These are phyloP conservation scores for Syrmaticus mikado DNA, from an alignment of 2,113 vertebrate genomes.

Conservation along the genomic window DNA sequence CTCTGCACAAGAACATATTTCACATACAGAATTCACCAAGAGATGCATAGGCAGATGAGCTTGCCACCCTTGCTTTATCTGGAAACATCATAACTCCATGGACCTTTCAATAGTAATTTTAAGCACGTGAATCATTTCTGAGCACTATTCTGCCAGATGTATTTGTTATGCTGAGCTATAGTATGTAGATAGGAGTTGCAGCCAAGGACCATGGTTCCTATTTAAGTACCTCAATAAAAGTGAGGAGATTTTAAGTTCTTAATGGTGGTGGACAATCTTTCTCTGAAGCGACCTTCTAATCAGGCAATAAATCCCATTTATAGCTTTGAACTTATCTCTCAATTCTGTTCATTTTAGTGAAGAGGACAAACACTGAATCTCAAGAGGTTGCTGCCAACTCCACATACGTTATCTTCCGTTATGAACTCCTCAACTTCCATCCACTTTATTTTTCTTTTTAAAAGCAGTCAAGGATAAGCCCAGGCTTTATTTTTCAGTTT, in stretches of 20 bases:
- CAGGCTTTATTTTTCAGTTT: background rate
- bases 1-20: background rate
- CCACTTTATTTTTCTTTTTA: background rate
- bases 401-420: background rate
- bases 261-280: background rate
- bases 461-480: background rate
- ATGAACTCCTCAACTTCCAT: background rate
- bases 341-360: background rate
- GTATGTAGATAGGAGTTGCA: background rate
- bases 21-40: background rate
- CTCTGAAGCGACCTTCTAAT: background rate
- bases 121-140: background rate
- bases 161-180: background rate
- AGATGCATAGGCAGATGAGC: background rate
- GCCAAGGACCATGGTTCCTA: accelerated
- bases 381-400: background rate
- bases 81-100: background rate
- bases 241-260: background rate
- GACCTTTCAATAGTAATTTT: background rate
- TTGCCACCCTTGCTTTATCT: background rate
- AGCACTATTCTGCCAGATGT: background rate
- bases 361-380: background rate
- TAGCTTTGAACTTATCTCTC: background rate
- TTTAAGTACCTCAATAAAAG: background rate
- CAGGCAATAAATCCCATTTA: background rate